phyloP scores from a whole-genome alignment of 2,797 vertebrate species.

The Brotogeris chrysoptera region DNA sequence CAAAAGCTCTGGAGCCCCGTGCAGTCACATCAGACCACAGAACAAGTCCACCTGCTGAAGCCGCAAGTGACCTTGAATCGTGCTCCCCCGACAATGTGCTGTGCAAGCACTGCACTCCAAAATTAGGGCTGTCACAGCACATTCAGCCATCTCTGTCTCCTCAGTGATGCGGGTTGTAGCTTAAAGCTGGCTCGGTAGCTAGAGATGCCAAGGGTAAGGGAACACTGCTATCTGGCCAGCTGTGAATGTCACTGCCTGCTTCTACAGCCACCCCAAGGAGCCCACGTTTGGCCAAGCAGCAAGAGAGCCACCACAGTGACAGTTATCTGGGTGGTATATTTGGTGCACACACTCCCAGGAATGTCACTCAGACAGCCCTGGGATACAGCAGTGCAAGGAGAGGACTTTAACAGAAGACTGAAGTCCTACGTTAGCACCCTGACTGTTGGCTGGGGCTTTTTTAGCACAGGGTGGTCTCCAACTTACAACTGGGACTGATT shows the following conservation, averaged over 20 bases:
- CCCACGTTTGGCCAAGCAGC: neutral
- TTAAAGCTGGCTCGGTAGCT: neutral
- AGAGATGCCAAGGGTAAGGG: neutral
- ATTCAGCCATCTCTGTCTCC: neutral
- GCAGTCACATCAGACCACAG: neutral
- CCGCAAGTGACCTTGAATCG: neutral
- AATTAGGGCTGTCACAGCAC: neutral
- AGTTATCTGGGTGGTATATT: neutral
- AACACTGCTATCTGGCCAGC: neutral
- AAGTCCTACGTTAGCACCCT: neutral
- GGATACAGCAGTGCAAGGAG: neutral
- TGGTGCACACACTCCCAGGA: neutral
- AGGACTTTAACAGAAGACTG: neutral
- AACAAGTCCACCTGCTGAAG: neutral
- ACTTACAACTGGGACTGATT: neutral
- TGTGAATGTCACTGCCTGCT: neutral
- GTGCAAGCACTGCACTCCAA: neutral
- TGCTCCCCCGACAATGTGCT: accelerated
- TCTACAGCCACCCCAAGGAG: neutral
- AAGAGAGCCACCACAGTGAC: accelerated
- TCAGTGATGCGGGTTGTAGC: neutral
- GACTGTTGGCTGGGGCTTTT: neutral
- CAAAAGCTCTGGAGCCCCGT: neutral
- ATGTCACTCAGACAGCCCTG: neutral
- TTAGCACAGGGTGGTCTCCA: neutral